A percentile compares a stretch with the other conserved stretches of the same genome.
These are phyloP conservation scores for Scelioninae gen. 2 DNA, from an alignment of 2,888 invertebrate species.

Conservation along the genomic window DNA sequence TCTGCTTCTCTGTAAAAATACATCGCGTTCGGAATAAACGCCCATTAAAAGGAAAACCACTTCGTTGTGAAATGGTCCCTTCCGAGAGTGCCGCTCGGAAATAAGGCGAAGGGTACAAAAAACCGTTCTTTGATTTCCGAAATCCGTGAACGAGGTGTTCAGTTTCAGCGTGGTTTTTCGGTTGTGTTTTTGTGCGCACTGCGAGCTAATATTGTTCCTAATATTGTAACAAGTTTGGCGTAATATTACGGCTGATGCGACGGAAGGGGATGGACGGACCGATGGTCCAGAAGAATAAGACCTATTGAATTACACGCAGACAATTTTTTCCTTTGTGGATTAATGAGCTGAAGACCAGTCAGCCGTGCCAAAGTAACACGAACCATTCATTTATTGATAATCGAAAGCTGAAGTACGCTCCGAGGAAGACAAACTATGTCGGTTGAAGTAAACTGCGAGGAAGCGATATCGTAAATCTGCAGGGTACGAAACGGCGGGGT, in stretches of 20 bases:
- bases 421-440: conserved; percentile 5
- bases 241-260: conserved; percentile 40
- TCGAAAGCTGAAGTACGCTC: conserved; percentile 35
- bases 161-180: conserved; percentile 36
- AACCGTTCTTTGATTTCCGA: conserved; percentile 4
- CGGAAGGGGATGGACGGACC: conserved; percentile 24
- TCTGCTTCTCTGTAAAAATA: no score
- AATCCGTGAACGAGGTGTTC: conserved; percentile 23
- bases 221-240: conserved; percentile 51
- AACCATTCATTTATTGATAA: conserved; percentile 50
- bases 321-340: conserved; percentile 47
- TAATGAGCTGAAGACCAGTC: conserved; percentile 48
- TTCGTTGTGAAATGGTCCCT: no score
- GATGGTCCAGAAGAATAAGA: conserved; percentile 51
- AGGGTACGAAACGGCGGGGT: no score
- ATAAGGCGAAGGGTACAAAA: neutral
- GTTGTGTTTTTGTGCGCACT: conserved; percentile 43
- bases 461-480: no score
- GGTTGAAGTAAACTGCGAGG: no score
- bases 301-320: conserved; percentile 55
- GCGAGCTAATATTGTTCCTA: conserved; percentile 38
- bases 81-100: no score
- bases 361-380: conserved; percentile 48
- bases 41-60: no score
- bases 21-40: no score